Evolutionary conservation across 2,113 vertebrate species (phyloP).

Genomic region (Scomber colias): DNA sequence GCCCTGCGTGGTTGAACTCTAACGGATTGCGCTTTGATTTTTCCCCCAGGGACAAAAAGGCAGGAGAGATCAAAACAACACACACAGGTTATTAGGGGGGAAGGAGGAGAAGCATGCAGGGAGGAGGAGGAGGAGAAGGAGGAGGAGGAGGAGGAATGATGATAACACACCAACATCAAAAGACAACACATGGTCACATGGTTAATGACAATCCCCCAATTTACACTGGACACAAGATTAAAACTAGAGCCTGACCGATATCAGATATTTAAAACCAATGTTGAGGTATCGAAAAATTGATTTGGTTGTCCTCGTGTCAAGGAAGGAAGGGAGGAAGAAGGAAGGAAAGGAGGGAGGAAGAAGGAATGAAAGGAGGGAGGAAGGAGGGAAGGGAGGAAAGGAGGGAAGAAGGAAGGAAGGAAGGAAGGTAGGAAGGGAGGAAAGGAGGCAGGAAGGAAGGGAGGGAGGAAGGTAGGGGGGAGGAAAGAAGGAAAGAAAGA

Average conservation of each 20-base stretch:
- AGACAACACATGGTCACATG: conserved; percentile 70
- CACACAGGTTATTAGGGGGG: conserved; percentile 69
- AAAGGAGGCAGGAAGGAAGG: no score
- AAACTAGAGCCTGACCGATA: conserved; percentile 31
- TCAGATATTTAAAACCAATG: conserved; percentile 5
- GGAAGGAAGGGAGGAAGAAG: no score
- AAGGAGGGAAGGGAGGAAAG: no score
- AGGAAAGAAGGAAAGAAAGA: no score
- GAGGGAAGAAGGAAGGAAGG: no score
- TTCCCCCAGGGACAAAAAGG: conserved; percentile 70
- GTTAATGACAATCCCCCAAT: conserved; percentile 53
- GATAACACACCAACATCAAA: conserved; percentile 18
- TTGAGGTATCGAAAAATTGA: no score
- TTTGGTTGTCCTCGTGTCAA: no score
- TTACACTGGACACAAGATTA: conserved; percentile 28
- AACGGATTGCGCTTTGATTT: conserved; percentile 95
- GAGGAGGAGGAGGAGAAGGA: conserved; percentile 32
- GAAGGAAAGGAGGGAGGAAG: no score
- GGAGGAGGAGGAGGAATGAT: not conserved
- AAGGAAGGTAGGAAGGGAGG: no score
- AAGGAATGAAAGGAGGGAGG: no score
- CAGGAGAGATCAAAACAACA: conserved; percentile 88
- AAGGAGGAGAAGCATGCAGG: conserved; percentile 50
- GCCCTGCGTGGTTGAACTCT: conserved; percentile 93
- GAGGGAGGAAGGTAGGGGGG: no score